A percentile compares a stretch with the other conserved stretches of the same genome.
Evolutionary conservation across 2,888 invertebrate species (phyloP).

Genomic region (Lepidochrysops patricia): DNA sequence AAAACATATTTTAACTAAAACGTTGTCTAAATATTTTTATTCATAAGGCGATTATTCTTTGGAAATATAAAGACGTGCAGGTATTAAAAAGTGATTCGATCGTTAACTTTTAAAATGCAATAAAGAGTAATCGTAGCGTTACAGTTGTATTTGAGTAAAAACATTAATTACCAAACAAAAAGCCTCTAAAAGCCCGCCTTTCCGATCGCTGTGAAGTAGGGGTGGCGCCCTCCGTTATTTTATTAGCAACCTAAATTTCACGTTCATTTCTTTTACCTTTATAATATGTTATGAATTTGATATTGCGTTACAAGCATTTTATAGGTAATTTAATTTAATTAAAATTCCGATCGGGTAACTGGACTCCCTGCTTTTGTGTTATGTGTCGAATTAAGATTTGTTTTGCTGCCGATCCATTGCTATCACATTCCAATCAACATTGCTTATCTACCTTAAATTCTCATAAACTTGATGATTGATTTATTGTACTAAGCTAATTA

Average conservation of each 20-base stretch:
- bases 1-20: too few species aligned
- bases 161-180: conserved; percentile 70
- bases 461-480: too few species aligned
- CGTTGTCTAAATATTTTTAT: too few species aligned
- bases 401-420: too few species aligned
- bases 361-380: neutral
- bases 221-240: conserved; percentile 65
- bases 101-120: neutral
- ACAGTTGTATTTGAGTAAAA: conserved; percentile 21
- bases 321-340: conserved; percentile 4
- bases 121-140: conserved; percentile 11
- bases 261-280: conserved; percentile 37
- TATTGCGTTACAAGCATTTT: conserved; percentile 6
- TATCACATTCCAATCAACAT: neutral
- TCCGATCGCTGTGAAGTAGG: conserved; percentile 60
- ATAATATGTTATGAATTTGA: conserved; percentile 17
- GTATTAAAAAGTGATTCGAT: neutral
- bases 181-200: conserved; percentile 72
- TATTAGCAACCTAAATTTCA: conserved; percentile 54
- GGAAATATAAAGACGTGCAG: neutral
- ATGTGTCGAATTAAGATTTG: neutral
- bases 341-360: neutral
- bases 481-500: too few species aligned
- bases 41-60: neutral
- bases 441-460: too few species aligned